Evolutionary conservation across 2,888 invertebrate species (phyloP).

Genomic region (Agapostemon virescens): DNA sequence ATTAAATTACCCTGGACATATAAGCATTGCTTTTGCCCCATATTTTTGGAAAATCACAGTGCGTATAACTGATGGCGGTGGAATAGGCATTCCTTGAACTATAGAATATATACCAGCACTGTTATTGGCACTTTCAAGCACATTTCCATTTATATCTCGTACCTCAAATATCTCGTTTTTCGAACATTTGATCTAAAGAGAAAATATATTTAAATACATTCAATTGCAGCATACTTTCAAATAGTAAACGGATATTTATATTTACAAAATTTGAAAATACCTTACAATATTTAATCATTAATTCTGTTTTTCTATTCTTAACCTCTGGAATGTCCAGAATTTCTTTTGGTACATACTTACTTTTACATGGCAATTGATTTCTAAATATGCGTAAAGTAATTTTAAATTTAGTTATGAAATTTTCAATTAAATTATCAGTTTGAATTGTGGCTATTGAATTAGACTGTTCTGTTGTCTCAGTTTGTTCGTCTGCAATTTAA

Average conservation of each 20-base stretch:
- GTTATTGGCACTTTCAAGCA: constrained; percentile 84
- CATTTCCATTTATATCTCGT: constrained; percentile 81
- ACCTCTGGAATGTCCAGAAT: constrained; percentile 79
- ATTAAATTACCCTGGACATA: constrained; percentile 81
- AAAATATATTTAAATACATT: not conserved
- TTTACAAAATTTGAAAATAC: constrained; percentile 69
- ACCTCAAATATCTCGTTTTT: constrained; percentile 81
- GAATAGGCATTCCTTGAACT: constrained; percentile 81
- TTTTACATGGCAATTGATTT: constrained; percentile 84
- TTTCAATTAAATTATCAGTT: constrained; percentile 9
- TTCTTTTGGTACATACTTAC: constrained; percentile 81
- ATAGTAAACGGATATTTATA: not conserved
- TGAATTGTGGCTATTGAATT: constrained; percentile 6
- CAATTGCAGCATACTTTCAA: not conserved
- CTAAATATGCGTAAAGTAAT: constrained; percentile 78
- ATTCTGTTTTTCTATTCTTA: constrained; percentile 81
- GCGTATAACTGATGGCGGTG: constrained; percentile 80
- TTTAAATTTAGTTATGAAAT: constrained; percentile 29
- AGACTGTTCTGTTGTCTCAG: not conserved
- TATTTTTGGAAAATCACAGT: constrained; percentile 78
- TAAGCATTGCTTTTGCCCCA: constrained; percentile 77
- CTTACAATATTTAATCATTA: constrained; percentile 82
- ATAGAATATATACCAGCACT: constrained; percentile 84
- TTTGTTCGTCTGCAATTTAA: constrained; percentile 24
- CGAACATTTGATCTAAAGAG: constrained; percentile 80